These are phyloP conservation scores for Pandemis cinnamomeana DNA, from an alignment of 2,888 invertebrate species.

Conservation along the genomic window DNA sequence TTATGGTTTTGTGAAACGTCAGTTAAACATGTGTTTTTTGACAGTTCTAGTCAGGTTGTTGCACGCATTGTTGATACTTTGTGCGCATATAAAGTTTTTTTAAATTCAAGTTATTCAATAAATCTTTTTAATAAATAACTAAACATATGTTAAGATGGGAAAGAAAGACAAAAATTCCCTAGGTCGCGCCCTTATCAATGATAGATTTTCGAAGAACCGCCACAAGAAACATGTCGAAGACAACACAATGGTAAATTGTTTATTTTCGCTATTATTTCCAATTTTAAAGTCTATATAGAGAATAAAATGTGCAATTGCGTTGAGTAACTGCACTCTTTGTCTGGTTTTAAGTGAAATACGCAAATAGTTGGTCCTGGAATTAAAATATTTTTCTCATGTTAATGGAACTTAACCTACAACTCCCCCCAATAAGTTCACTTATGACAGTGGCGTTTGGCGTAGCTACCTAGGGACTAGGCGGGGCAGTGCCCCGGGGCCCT, in stretches of 20 bases:
- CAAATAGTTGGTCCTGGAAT: background rate
- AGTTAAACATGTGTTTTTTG: slow-evolving; percentile 21
- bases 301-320: background rate
- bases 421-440: background rate
- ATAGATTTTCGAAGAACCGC: slow-evolving; percentile 88
- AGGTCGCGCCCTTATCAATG: slow-evolving; percentile 90
- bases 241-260: slow-evolving; percentile 87
- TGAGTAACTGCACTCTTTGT: background rate
- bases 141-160: slow-evolving; percentile 83
- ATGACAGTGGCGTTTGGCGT: too few species aligned
- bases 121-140: slow-evolving; percentile 13
- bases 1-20: slow-evolving; percentile 17
- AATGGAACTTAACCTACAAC: slow-evolving; percentile 4
- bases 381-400: background rate
- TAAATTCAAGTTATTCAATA: background rate
- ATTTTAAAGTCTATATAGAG: background rate
- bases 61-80: background rate
- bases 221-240: slow-evolving; percentile 87
- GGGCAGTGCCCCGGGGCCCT: too few species aligned
- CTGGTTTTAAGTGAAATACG: background rate
- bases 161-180: slow-evolving; percentile 88
- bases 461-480: too few species aligned
- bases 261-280: background rate
- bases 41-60: background rate
- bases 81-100: slow-evolving; percentile 25